A percentile compares a stretch with the other conserved stretches of the same genome.
Evolutionary conservation across 2,797 vertebrate species (phyloP).

Genomic region (Alfaro cultratus): DNA sequence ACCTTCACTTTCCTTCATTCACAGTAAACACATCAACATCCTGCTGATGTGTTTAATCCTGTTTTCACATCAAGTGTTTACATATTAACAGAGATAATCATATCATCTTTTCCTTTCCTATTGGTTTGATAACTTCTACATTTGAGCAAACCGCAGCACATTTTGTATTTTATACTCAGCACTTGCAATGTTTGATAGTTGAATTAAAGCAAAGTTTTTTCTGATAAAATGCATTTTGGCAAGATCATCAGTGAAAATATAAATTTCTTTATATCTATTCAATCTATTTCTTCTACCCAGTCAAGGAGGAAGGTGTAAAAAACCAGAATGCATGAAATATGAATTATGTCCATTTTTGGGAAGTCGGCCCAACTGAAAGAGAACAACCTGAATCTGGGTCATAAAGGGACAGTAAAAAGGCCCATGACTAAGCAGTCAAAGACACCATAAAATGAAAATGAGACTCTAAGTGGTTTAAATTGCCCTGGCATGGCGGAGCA

Average conservation of each 20-base stretch:
- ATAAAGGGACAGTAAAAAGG: constrained; percentile 76
- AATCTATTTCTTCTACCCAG: neutral
- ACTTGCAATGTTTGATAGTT: neutral
- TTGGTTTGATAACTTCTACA: neutral
- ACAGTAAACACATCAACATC: neutral
- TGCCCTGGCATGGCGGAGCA: constrained; percentile 36
- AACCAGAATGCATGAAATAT: constrained; percentile 15
- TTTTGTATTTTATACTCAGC: neutral
- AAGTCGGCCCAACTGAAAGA: constrained; percentile 44
- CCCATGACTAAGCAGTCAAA: constrained; percentile 79
- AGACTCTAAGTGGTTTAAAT: constrained; percentile 69
- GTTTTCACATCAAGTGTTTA: too few relatives aligned
- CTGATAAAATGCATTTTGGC: neutral
- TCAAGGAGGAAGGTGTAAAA: constrained; percentile 1
- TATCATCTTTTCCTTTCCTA: neutral
- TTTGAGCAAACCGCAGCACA: neutral
- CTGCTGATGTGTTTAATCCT: neutral
- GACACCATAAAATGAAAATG: constrained; percentile 74
- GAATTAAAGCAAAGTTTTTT: neutral
- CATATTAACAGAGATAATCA: neutral
- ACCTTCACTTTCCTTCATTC: neutral
- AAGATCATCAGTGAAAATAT: neutral
- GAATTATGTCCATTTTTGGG: constrained; percentile 25
- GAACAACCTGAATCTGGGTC: constrained; percentile 31
- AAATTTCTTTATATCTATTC: neutral